phyloP scores from a whole-genome alignment of 2,113 vertebrate species.

The Dromas ardeola region DNA sequence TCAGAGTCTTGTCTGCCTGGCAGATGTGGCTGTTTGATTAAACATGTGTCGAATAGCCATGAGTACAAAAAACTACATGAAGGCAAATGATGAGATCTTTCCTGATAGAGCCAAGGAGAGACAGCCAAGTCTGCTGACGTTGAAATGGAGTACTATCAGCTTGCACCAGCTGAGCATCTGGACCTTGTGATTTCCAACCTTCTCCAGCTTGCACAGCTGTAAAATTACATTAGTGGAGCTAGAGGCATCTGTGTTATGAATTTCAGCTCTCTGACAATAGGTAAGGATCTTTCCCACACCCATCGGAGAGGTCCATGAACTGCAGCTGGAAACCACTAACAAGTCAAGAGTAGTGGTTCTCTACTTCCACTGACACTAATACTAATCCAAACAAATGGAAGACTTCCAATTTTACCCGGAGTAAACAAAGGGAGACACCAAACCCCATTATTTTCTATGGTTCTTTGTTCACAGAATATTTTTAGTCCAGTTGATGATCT shows the following conservation, averaged over 20 bases:
- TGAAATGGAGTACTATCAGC: not conserved
- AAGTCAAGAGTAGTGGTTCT: not conserved
- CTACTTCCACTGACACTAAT: not conserved
- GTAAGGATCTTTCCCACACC: slow-evolving; percentile 34
- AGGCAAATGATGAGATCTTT: not conserved
- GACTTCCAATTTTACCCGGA: not conserved
- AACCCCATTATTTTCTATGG: not conserved
- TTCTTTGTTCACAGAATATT: not conserved
- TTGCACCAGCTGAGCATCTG: slow-evolving; percentile 38
- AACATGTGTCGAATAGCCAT: not conserved
- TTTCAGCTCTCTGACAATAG: slow-evolving; percentile 46
- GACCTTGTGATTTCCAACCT: not conserved
- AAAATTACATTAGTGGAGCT: not conserved
- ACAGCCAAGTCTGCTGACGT: slow-evolving; percentile 4
- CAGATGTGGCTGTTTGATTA: not conserved
- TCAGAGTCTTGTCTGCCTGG: not conserved
- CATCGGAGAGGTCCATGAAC: not conserved
- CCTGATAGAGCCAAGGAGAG: not conserved
- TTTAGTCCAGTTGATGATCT: not conserved
- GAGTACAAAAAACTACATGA: not conserved
- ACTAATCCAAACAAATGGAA: not conserved
- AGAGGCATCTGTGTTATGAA: slow-evolving; percentile 39
- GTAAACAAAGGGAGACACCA: slow-evolving; percentile 25
- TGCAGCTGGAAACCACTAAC: not conserved
- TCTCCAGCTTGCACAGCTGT: not conserved